Conservation (phyloP, 2,888 invertebrate species). For the Drosophila tanythrix region DNA sequence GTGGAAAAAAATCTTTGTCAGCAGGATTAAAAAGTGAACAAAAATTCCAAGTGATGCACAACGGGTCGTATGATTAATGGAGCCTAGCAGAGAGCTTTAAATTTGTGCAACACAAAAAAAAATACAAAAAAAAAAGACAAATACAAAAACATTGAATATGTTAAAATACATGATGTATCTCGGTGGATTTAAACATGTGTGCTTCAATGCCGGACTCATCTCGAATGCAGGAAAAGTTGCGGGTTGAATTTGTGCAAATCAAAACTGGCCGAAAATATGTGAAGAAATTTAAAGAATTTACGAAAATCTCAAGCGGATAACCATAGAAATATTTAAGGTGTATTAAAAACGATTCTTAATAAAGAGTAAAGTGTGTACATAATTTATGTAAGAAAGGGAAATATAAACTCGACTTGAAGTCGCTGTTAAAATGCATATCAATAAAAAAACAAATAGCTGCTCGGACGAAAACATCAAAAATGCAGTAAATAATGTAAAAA, state of each 20-base stretch:
- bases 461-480: not conserved
- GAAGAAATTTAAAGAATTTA: not conserved
- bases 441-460: constrained; percentile 5
- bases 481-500: constrained; percentile 3
- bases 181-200: constrained; percentile 15
- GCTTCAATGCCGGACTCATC: constrained; percentile 25
- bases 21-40: constrained; percentile 19
- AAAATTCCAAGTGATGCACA: constrained; percentile 19
- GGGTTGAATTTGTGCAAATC: constrained; percentile 24
- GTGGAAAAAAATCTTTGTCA: constrained; percentile 25
- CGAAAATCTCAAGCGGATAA: not conserved
- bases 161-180: constrained; percentile 17
- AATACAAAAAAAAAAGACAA: not conserved
- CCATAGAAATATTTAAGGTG: not conserved
- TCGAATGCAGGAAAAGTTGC: constrained; percentile 43
- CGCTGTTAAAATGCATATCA: constrained; percentile 1
- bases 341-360: not conserved
- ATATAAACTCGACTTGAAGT: not conserved
- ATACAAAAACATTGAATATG: constrained; percentile 24
- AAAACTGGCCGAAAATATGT: not conserved
- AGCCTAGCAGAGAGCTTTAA: constrained; percentile 12
- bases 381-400: not conserved
- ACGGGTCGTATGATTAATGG: constrained; percentile 36
- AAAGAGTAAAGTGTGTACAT: not conserved
- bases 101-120: not conserved